Base-by-base conservation (phyloP, 1,140 invertebrate species). In the Zeugodacus cucurbitae region DNA sequence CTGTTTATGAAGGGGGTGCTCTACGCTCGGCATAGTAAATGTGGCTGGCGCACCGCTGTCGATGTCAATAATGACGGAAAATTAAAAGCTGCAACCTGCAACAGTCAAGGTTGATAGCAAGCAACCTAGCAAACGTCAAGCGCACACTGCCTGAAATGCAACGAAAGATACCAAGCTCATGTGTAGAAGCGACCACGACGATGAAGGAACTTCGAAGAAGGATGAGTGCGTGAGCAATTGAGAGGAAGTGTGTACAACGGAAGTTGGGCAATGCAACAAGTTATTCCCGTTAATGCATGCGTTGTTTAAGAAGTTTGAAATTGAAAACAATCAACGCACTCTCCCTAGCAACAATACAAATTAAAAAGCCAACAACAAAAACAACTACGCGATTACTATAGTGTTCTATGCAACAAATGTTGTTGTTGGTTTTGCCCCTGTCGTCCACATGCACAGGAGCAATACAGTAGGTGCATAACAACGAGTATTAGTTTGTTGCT, bases 221-320 rank as follows among this genome's bases (percentile, higher is more conserved):
- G n/a, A n/a, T 5, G 32, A 34, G 26, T 34, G 3, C 14, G 26
- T 29, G 64, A 70, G 14, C 17, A 54, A 54, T 17, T 20, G 48
- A 32, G 64, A 34, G 26, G 17, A 17, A 14, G 44, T 34, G 7
- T 10, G 74, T 8, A 17, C 7, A 41, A 7, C 41, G 74, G n/a
- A 82, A 82, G 34, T 74, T 74, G 20, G 67, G n/a, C 17, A n/a
- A 8, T 14, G 74, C 74, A 48, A 82, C 74, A 82, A 82, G 74
- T 48, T 82, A 82, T 26, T 82, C 41, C 44, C 34, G 44, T 48
- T 82, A 82, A 22, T 48, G n/a, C 41, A 82, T 82, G 74, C 74
- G 44, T 82, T 82, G 44, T 54, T 82, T 82, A 82, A 82, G 74
- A 48, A 82, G 74, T 48, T 82, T 17, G 34, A 82, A 82, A 44